Evolutionary conservation across 2,888 invertebrate genomes (phyloP).

Genomic region (Colostygia pectinataria): DNA sequence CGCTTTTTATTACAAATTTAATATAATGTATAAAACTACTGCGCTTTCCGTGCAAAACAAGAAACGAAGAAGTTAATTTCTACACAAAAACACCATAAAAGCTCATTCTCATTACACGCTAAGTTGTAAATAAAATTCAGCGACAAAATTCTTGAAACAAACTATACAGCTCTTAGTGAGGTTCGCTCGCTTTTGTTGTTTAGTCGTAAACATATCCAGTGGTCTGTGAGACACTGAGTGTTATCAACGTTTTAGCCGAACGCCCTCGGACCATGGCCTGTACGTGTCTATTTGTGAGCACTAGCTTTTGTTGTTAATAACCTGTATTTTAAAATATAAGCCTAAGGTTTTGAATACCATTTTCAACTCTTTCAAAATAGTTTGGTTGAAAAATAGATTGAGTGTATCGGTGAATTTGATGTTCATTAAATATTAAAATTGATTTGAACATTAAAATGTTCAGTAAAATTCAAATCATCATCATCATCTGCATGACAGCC

Average conservation of each 20-base stretch:
- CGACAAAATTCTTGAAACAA: slow-evolving; percentile 30
- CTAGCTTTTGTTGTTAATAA: slow-evolving; percentile 55
- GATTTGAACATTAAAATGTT: no score
- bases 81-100: slow-evolving; percentile 25
- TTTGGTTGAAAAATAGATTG: no score
- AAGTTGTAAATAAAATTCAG: slow-evolving; percentile 29
- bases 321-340: neutral
- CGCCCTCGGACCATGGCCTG: slow-evolving; percentile 46
- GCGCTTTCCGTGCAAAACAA: neutral
- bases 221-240: slow-evolving; percentile 33
- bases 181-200: slow-evolving; percentile 31
- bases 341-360: no score
- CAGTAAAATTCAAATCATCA: no score
- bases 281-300: slow-evolving; percentile 67
- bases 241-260: slow-evolving; percentile 51
- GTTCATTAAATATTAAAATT: no score
- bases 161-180: slow-evolving; percentile 30
- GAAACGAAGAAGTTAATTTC: slow-evolving; percentile 9
- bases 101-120: slow-evolving; percentile 26
- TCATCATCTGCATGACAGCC: no score
- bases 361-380: no score
- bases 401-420: no score
- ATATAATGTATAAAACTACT: neutral
- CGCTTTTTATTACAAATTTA: no score
- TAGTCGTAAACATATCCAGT: slow-evolving; percentile 41